Evolutionary conservation across 2,113 vertebrate species (phyloP).

Genomic region (Lampris megalopsis): DNA sequence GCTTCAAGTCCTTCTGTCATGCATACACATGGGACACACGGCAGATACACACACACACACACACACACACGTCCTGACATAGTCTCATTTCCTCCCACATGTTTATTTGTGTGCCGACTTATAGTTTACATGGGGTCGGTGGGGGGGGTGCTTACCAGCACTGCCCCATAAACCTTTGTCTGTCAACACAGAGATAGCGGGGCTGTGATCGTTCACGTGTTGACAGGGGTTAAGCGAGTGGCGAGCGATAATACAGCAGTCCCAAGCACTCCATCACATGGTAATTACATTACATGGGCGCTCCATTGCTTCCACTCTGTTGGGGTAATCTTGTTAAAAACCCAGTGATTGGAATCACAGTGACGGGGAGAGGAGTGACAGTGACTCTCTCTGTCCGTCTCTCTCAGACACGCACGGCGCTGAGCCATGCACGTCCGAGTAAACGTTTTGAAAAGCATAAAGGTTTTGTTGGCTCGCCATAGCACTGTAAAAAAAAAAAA

Average conservation of each 20-base stretch:
- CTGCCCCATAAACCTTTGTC: slow-evolving; percentile 22
- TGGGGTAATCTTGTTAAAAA: slow-evolving; percentile 78
- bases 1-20: not conserved
- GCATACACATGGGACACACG: not conserved
- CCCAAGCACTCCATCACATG: slow-evolving; percentile 78
- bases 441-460: slow-evolving; percentile 42
- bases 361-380: slow-evolving; percentile 72
- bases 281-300: slow-evolving; percentile 78
- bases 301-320: slow-evolving; percentile 77
- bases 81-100: no score
- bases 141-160: no score
- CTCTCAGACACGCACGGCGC: not conserved
- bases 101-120: not conserved
- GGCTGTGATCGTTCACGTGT: slow-evolving; percentile 62
- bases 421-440: slow-evolving; percentile 20
- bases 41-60: not conserved
- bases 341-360: slow-evolving; percentile 70
- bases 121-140: no score
- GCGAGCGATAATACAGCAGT: slow-evolving; percentile 76
- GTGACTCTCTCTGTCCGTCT: slow-evolving; percentile 2
- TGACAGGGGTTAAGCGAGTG: slow-evolving; percentile 81
- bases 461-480: slow-evolving; percentile 63
- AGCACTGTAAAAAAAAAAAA: slow-evolving; percentile 19
- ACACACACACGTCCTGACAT: not conserved
- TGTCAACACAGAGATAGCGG: slow-evolving; percentile 3